Evolutionary conservation across 1,140 invertebrate genomes (phyloP).

Genomic region (Adelges cooleyi): DNA sequence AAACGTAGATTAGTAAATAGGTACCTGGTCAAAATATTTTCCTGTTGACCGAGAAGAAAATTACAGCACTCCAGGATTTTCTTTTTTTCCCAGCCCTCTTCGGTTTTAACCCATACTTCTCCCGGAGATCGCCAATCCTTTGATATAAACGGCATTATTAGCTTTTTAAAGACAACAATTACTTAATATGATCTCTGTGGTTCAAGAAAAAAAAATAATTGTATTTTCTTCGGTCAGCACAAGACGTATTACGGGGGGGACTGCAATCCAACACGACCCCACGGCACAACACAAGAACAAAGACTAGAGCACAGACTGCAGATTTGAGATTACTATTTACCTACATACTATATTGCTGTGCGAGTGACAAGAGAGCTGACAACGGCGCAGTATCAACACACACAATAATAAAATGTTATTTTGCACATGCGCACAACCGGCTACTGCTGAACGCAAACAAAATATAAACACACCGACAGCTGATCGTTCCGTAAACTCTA

Average conservation of each 20-base stretch:
- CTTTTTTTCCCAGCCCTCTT: conserved; percentile 90
- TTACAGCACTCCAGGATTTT: conserved; percentile 71
- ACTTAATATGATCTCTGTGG: background rate
- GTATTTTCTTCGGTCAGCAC: too few relatives aligned
- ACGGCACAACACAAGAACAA: background rate
- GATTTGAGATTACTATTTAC: conserved; percentile 4
- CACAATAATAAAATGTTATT: conserved; percentile 22
- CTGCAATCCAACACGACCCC: background rate
- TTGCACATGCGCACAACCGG: conserved; percentile 10
- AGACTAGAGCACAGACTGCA: background rate
- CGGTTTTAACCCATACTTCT: conserved; percentile 95
- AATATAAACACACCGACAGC: too few relatives aligned
- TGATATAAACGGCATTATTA: conserved; percentile 83
- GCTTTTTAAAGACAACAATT: background rate
- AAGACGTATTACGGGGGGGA: too few relatives aligned
- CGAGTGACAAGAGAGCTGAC: conserved; percentile 13
- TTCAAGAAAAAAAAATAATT: background rate
- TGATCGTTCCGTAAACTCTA: too few relatives aligned
- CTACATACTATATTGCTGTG: too few relatives aligned
- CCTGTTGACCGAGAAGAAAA: conserved; percentile 22
- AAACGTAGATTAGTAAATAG: conserved; percentile 33
- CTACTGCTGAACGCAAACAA: too few relatives aligned
- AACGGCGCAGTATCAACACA: conserved; percentile 26
- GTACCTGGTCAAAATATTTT: conserved; percentile 25
- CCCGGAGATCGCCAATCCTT: conserved; percentile 91